Percentiles rank a stretch among this genome's conserved stretches.
Conservation (phyloP, 2,888 invertebrate species). For the Agriotes lineatus region DNA sequence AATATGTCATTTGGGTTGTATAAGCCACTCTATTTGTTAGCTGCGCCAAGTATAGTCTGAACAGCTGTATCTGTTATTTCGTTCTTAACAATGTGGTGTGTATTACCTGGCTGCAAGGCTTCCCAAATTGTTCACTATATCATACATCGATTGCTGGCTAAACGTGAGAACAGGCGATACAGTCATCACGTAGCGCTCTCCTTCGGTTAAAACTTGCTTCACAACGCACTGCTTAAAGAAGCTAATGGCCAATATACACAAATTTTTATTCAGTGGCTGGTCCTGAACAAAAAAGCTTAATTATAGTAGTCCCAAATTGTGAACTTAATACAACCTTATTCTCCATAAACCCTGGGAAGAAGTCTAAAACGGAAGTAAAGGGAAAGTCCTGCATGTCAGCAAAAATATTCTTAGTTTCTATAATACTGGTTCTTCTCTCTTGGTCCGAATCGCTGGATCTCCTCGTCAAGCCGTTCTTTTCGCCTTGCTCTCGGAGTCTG, state of each 20-base stretch:
- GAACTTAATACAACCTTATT: slow-evolving; percentile 72
- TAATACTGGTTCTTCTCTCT: neutral
- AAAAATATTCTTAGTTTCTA: slow-evolving; percentile 46
- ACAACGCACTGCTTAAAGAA: slow-evolving; percentile 96
- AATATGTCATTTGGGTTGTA: no score
- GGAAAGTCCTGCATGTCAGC: slow-evolving; percentile 82
- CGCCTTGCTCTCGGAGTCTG: slow-evolving; percentile 52
- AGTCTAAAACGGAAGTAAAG: slow-evolving; percentile 78
- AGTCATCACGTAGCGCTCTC: slow-evolving; percentile 98
- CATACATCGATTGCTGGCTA: slow-evolving; percentile 96
- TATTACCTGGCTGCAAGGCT: slow-evolving; percentile 87
- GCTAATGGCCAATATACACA: slow-evolving; percentile 83
- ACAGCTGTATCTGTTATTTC: no score
- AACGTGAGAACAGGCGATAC: slow-evolving; percentile 92
- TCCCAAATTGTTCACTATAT: slow-evolving; percentile 97
- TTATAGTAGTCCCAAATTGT: no score
- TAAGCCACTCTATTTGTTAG: no score
- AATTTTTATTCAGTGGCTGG: slow-evolving; percentile 74
- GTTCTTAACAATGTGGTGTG: no score
- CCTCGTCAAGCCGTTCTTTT: neutral
- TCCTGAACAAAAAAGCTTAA: slow-evolving; percentile 66
- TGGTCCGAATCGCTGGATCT: neutral
- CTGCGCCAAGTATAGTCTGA: no score
- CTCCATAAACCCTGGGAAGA: slow-evolving; percentile 76
- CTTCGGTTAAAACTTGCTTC: slow-evolving; percentile 97